Percentiles rank a stretch among this genome's conserved stretches.
phyloP scores from a whole-genome alignment of 1,140 invertebrate genomes.

The Ceratosolen fusciceps region DNA sequence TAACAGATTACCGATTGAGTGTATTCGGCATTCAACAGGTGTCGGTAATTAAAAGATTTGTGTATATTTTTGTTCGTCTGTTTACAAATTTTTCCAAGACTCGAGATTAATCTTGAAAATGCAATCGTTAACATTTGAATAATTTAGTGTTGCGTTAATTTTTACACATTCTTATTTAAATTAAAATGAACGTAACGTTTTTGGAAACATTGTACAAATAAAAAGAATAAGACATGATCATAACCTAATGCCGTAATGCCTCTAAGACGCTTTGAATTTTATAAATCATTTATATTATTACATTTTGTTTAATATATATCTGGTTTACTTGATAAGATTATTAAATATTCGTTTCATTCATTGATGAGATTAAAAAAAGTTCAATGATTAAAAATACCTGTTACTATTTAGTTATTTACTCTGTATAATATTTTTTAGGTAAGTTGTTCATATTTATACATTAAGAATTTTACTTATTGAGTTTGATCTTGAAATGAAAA shows the following conservation, averaged over 20 bases:
- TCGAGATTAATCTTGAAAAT: background rate
- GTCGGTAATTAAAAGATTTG: background rate
- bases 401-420: background rate
- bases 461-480: too few species aligned
- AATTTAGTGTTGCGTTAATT: background rate
- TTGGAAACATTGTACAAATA: background rate
- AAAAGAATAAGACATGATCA: slow-evolving; percentile 5
- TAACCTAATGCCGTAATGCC: slow-evolving; percentile 33
- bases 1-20: slow-evolving; percentile 32
- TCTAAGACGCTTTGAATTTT: background rate
- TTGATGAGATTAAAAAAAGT: too few species aligned
- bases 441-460: slow-evolving; percentile 1
- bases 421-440: background rate
- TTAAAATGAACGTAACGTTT: slow-evolving; percentile 10
- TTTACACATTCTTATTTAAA: background rate
- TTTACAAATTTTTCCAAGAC: background rate
- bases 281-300: slow-evolving; percentile 16
- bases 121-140: background rate
- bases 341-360: too few species aligned
- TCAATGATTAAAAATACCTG: background rate
- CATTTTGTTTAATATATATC: too few species aligned
- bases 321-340: too few species aligned
- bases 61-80: background rate
- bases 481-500: too few species aligned
- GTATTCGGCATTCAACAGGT: slow-evolving; percentile 17